These are phyloP conservation scores for Oplegnathus fasciatus DNA, from an alignment of 2,113 vertebrate genomes.

Conservation along the genomic window DNA sequence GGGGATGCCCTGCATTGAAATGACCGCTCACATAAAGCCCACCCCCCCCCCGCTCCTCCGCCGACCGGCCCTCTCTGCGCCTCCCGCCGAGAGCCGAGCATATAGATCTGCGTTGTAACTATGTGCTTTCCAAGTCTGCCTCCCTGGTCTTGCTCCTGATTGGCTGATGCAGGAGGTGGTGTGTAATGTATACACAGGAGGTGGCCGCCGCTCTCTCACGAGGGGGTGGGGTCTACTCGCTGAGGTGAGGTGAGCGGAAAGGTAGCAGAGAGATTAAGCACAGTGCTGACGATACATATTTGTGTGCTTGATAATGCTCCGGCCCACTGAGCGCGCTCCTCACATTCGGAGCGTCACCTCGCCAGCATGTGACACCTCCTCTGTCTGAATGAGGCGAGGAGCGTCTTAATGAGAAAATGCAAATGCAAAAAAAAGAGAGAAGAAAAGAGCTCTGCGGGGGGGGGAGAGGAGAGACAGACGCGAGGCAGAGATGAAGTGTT, in stretches of 20 bases:
- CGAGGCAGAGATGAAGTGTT: constrained; percentile 39
- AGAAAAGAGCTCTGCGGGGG: constrained; percentile 34
- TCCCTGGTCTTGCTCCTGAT: constrained; percentile 74
- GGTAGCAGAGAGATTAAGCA: constrained; percentile 62
- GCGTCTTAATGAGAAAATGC: constrained; percentile 66
- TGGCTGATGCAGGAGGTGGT: constrained; percentile 72
- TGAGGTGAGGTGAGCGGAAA: constrained; percentile 66
- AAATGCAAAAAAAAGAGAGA: constrained; percentile 34
- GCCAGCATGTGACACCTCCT: constrained; percentile 19
- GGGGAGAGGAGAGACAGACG: constrained; percentile 14
- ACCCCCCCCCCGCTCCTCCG: background rate
- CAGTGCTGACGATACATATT: constrained; percentile 74
- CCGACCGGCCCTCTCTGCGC: constrained; percentile 6
- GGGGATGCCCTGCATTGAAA: constrained; percentile 78
- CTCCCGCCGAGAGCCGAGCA: constrained; percentile 51
- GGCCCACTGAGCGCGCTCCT: constrained; percentile 11
- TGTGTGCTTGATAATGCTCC: constrained; percentile 21
- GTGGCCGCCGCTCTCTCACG: constrained; percentile 37
- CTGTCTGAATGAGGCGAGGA: constrained; percentile 37
- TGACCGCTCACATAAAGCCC: constrained; percentile 52
- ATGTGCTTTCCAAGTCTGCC: constrained; percentile 83
- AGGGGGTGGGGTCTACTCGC: constrained; percentile 50
- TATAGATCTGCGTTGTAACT: constrained; percentile 81
- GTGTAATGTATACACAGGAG: constrained; percentile 79
- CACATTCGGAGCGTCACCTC: constrained; percentile 13